Base-by-base conservation (phyloP, 2,888 invertebrate species). In the Temnothorax unifasciatus region DNA sequence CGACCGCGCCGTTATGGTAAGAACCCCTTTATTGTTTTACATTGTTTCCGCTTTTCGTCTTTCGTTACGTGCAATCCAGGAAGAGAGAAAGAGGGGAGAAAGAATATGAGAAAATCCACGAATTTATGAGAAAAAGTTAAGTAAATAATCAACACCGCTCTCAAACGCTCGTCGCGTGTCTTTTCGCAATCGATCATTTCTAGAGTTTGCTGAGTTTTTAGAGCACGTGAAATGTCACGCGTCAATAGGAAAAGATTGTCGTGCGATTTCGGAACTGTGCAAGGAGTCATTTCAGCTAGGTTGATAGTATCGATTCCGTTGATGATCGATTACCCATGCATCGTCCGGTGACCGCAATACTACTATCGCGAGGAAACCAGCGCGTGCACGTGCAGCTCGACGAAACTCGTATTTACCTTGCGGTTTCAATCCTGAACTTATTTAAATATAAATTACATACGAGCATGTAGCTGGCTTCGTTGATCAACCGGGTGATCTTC, bases 21-120 rank as follows among this genome's bases (percentile, higher is more conserved):
- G 92, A 93, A 93, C 92, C 93, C 75, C 92, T 93, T 94, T 93
- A 94, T 94, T 93, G 94, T 94, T 94, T 94, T 94, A 93, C 93
- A 94, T 94, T 94, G 93, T 93, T 94, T 94, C 93, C 91, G 89
- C 89, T 91, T n/a, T 73, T 47, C 73, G 47, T 91, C 92, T 91
- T 93, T 93, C 93, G 93, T 94, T 93, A 93, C 86, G 87, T 83
- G 85, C 38, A 38, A 64, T 63, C 63, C 74, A 1, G 25, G 9
- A 6, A 3, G 25, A 41, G 18, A n/a, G 11, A 41, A 8, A 41
- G 41, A 41, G 41, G 41, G 8, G 15, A 2, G 21, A 50, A 5
- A 21, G 34, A 71, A 34, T 3, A 52, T n/a, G n/a, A 29, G 29
- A 15, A 21, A 41, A 75, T 61, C n/a, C 13, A 66, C 47, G 8